A percentile compares a stretch with the other conserved stretches of the same genome.
phyloP scores from a whole-genome alignment of 2,797 vertebrate species.

The Micromesistius poutassou region DNA sequence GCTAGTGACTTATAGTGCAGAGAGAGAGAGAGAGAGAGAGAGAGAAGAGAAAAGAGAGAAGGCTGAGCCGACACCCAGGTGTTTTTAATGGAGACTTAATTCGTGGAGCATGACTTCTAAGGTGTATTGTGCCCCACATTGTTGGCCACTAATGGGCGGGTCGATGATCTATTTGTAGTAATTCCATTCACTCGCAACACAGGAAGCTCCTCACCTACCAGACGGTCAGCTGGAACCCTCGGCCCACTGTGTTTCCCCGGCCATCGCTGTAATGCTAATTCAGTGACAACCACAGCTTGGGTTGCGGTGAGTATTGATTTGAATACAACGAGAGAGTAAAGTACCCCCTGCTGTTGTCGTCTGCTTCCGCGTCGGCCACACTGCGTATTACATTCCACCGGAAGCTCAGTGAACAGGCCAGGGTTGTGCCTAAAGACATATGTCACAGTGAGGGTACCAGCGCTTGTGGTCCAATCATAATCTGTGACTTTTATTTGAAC shows the following conservation, averaged over 20 bases:
- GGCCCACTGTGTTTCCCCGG: slow-evolving; percentile 5
- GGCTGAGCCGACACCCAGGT: neutral
- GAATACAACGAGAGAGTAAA: neutral
- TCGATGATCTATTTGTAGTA: neutral
- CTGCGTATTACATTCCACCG: slow-evolving; percentile 2
- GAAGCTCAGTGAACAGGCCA: neutral
- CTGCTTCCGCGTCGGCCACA: neutral
- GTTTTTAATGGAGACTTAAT: slow-evolving; percentile 3
- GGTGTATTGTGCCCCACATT: neutral
- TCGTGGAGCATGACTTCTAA: neutral
- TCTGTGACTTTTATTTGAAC: neutral
- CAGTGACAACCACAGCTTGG: slow-evolving; percentile 15
- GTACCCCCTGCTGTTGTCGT: neutral
- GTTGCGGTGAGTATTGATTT: slow-evolving; percentile 17
- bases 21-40: neutral
- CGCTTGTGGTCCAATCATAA: neutral
- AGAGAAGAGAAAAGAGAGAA: neutral
- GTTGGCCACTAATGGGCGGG: neutral
- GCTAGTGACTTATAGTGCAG: neutral
- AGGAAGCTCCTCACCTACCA: neutral
- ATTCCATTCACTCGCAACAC: neutral
- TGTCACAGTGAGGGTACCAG: neutral
- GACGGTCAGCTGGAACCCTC: neutral
- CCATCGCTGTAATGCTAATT: slow-evolving; percentile 18
- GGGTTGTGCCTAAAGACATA: neutral